These are phyloP conservation scores for Maconellicoccus hirsutus DNA, from an alignment of 1,140 invertebrate species.

Conservation along the genomic window DNA sequence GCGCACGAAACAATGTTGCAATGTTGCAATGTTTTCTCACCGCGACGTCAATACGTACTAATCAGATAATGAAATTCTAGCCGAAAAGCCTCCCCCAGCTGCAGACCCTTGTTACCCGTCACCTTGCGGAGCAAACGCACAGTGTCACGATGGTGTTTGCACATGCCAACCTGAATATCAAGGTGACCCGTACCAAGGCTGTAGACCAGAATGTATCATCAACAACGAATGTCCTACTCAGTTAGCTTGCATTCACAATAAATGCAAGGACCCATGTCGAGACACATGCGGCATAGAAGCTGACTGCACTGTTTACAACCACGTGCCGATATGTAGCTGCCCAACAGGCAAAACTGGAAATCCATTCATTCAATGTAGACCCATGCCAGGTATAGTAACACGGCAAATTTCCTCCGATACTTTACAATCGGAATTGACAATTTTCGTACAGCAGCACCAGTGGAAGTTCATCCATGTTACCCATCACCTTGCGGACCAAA, in stretches of 20 bases:
- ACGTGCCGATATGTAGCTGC: conserved; percentile 57
- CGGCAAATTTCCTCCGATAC: not conserved
- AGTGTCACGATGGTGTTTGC: conserved; percentile 49
- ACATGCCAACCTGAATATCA: conserved; percentile 47
- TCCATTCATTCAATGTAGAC: conserved; percentile 49
- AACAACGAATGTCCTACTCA: conserved; percentile 49
- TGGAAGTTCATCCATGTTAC: conserved; percentile 41
- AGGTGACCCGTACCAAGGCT: conserved; percentile 48
- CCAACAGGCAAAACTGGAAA: conserved; percentile 51
- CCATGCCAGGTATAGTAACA: conserved; percentile 40
- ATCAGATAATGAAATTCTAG: conserved; percentile 12
- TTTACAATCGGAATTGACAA: conserved; percentile 23
- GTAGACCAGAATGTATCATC: conserved; percentile 48
- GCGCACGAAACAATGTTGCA: not conserved
- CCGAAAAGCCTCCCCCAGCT: conserved; percentile 26
- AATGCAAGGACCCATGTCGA: conserved; percentile 59
- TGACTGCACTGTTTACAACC: conserved; percentile 52
- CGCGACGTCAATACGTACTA: not conserved
- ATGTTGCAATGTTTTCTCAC: not conserved
- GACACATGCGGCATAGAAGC: conserved; percentile 51
- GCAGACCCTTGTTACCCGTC: conserved; percentile 35
- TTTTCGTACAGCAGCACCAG: too few species aligned
- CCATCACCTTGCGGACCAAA: conserved; percentile 67
- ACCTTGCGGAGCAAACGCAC: conserved; percentile 54
- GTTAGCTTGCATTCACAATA: conserved; percentile 54